Evolutionary conservation across 1,140 invertebrate genomes (phyloP), one percentile per base, ranked within the genome.

Genomic region (Cecropterus lyciades): DNA sequence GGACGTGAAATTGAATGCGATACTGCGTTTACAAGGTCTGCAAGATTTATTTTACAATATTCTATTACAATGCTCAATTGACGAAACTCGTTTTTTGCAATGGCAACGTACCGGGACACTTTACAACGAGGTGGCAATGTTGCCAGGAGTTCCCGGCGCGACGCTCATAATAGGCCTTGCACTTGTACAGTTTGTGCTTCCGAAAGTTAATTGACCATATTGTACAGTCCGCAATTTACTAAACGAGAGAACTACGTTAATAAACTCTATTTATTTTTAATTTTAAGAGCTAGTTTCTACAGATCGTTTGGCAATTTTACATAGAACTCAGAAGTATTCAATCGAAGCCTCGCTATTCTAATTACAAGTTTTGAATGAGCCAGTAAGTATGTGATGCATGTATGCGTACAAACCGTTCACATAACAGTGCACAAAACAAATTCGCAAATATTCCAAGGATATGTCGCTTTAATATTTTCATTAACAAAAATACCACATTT

Each of bases 401-500:
- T 15, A 37, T 4, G 9, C 33, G 33, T n/a, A 49, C 15, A 59
- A 56, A 62, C 40, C 13, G 27, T n/a, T 46, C 49, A 67, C 40
- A 11, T 63, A n/a, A 49, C 46, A 65, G 69, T 72, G 69, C 69
- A 46, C 14, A 60, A 67, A 37, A 43, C 53, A 56, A 67, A 65
- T 59, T 49, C 30, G 17, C 63, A 71, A 70, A 68, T 62, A 56
- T 55, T 65, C 42, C 52, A 62, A 65, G 75, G 77, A 82, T 82
- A 82, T 77, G 80, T 79, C 55, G 75, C 73, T 59, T 75, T 72
- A 70, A 69, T 57, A 64, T 52, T 67, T 69, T 66, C 56, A 67
- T 64, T 77, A 84, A 77, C 71, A 82, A 84, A 82, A 79, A 80
- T 79, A 80, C 64, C 69, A 67, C 65, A 69, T 72, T 73, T 67